A percentile compares a stretch with the other conserved stretches of the same genome.
phyloP scores from a whole-genome alignment of 2,888 invertebrate genomes.

The Malacosoma neustria region DNA sequence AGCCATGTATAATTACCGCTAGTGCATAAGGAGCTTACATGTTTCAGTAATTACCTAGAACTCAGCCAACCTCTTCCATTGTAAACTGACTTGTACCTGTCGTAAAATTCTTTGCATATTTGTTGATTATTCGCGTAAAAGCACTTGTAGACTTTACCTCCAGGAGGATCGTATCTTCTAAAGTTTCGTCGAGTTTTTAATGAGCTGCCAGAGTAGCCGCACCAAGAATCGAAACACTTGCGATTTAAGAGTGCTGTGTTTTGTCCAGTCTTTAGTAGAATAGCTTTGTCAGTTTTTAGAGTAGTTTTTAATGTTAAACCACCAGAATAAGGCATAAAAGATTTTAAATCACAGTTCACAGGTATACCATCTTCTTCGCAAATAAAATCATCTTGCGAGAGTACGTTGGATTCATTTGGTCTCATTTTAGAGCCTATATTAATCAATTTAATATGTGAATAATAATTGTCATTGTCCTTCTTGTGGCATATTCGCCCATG shows the following conservation, averaged over 20 bases:
- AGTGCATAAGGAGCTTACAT: background rate
- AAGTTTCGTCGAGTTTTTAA: slow-evolving; percentile 21
- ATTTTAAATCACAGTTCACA: slow-evolving; percentile 46
- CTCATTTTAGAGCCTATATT: slow-evolving; percentile 44
- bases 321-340: slow-evolving; percentile 34
- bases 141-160: slow-evolving; percentile 48
- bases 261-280: slow-evolving; percentile 41
- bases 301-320: slow-evolving; percentile 35
- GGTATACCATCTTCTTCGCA: slow-evolving; percentile 41
- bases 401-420: slow-evolving; percentile 37
- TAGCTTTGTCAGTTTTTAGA: slow-evolving; percentile 24
- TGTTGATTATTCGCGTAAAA: slow-evolving; percentile 54
- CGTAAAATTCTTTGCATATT: slow-evolving; percentile 40
- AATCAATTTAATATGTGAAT: slow-evolving; percentile 39
- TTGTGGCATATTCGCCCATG: slow-evolving; percentile 50
- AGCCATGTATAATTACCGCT: too few relatives aligned
- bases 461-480: slow-evolving; percentile 29
- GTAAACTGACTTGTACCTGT: slow-evolving; percentile 17
- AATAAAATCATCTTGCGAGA: slow-evolving; percentile 56
- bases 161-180: slow-evolving; percentile 32
- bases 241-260: slow-evolving; percentile 31
- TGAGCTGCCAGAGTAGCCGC: slow-evolving; percentile 41
- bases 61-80: slow-evolving; percentile 24
- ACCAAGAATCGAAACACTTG: slow-evolving; percentile 40
- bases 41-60: background rate